Base-by-base conservation (phyloP, 2,888 invertebrate genomes). In the Dryomyza anilis region DNA sequence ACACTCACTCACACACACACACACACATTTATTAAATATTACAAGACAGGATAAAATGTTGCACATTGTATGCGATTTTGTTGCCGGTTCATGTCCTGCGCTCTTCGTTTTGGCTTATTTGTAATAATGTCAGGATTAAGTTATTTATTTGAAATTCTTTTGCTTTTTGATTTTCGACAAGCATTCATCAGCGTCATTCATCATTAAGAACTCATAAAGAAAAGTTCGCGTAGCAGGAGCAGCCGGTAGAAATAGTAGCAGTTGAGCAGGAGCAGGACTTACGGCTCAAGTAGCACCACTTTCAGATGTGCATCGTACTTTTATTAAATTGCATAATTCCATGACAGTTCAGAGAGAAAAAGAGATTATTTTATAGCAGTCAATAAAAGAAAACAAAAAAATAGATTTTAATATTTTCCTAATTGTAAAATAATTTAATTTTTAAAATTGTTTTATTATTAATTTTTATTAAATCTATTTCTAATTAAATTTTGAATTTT, bases 41-140 rank as follows among this genome's bases (percentile, higher is more conserved):
- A 53, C 53, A 10, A 48, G 60, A 39, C 61, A 63, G 55, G 45
- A 60, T 60, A 60, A 60, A 53, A 55, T 65, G 64, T 61, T 65
- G 65, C 65, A 61, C 56, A 65, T 53, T 64, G 60, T 46, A 45
- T 29, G 65, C 33, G 45, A 29, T 23, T 46, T 45, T 29, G 43
- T 53, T 50, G 27, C 52, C 43, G 29, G 19, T 30, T 50, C 50
- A 50, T 25, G 12, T 36, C 7, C 45, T 45, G n/a, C 50, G 27
- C 8, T n/a, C 23, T 50, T 21, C 25, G 14, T 27, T 25, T 25
- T 23, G n/a, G 23, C 25, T 19, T 19, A 23, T 50, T 21, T 27
- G 50, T 25, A 61, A 61, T 61, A 61, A 61, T 53, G 53, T 27
- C 61, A 29, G 61, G 61, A 53, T 61, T 61, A 61, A 52, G 61